phyloP scores from a whole-genome alignment of 2,888 invertebrate species.

The Automeris io region DNA sequence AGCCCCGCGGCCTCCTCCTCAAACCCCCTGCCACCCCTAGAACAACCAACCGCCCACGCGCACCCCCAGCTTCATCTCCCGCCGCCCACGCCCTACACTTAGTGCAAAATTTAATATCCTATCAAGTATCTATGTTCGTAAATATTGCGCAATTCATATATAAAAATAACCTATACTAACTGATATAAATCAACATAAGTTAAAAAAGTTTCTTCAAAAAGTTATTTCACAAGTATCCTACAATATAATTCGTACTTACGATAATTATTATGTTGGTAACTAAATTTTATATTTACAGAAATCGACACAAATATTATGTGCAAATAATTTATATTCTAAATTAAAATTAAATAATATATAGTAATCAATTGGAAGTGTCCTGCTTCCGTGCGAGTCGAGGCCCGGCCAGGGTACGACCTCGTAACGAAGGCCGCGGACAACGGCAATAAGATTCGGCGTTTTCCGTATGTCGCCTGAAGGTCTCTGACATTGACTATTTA shows the following conservation, averaged over 20 bases:
- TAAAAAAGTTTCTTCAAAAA: too few species aligned
- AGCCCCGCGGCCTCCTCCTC: conserved; percentile 18
- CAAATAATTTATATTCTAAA: background rate
- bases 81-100: conserved; percentile 44
- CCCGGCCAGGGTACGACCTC: conserved; percentile 43
- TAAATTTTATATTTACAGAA: too few species aligned
- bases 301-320: background rate
- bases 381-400: conserved; percentile 36
- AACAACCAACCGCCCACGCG: conserved; percentile 29
- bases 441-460: conserved; percentile 38
- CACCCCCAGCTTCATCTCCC: conserved; percentile 34
- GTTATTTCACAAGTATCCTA: too few species aligned
- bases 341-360: conserved; percentile 9
- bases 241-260: too few species aligned
- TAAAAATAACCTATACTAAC: too few species aligned
- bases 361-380: conserved; percentile 28
- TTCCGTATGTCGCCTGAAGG: conserved; percentile 60
- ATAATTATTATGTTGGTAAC: too few species aligned
- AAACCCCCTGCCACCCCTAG: conserved; percentile 21
- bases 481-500: conserved; percentile 51
- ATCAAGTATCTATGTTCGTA: conserved; percentile 32
- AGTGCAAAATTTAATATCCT: conserved; percentile 65
- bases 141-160: conserved; percentile 29
- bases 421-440: conserved; percentile 47
- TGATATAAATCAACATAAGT: too few species aligned